Conservation (phyloP, 1,140 invertebrate species). For the Euglossa dilemma region DNA sequence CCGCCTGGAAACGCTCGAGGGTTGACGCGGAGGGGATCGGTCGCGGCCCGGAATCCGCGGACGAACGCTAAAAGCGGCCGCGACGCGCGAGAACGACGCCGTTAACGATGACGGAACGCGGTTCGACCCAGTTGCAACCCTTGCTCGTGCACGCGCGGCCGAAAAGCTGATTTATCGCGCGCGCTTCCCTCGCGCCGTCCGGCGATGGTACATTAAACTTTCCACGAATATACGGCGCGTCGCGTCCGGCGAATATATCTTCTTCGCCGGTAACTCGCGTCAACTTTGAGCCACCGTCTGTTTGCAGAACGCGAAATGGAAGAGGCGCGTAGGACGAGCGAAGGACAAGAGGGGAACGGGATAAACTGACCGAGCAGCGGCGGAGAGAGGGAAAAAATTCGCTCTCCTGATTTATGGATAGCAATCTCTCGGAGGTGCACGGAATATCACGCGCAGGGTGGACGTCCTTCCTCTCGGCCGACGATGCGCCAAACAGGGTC, state of each 20-base stretch:
- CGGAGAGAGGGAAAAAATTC: constrained; percentile 4
- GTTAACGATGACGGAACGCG: constrained; percentile 48
- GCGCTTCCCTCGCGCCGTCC: not conserved
- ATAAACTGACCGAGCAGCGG: not conserved
- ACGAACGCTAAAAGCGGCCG: constrained; percentile 2
- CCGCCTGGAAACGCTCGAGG: not conserved
- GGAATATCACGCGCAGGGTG: constrained; percentile 34
- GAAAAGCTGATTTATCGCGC: constrained; percentile 44
- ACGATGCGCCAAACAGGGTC: constrained; percentile 27
- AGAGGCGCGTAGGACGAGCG: not conserved
- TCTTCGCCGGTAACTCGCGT: constrained; percentile 15
- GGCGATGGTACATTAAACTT: constrained; percentile 47
- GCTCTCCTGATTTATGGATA: constrained; percentile 24
- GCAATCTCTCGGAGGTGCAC: constrained; percentile 23
- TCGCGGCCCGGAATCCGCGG: too few species aligned
- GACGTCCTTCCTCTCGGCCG: not conserved
- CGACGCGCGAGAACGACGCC: constrained; percentile 2
- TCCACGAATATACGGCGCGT: constrained; percentile 40
- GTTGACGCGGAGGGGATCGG: not conserved
- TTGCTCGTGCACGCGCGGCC: constrained; percentile 19
- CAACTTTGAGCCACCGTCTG: not conserved
- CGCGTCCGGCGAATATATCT: constrained; percentile 32
- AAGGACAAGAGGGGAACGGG: not conserved
- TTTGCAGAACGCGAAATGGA: not conserved
- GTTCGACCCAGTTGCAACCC: constrained; percentile 29